Evolutionary conservation across 2,888 invertebrate genomes (phyloP), one percentile per base, ranked within the genome.

Genomic region (Spicauda simplicius): DNA sequence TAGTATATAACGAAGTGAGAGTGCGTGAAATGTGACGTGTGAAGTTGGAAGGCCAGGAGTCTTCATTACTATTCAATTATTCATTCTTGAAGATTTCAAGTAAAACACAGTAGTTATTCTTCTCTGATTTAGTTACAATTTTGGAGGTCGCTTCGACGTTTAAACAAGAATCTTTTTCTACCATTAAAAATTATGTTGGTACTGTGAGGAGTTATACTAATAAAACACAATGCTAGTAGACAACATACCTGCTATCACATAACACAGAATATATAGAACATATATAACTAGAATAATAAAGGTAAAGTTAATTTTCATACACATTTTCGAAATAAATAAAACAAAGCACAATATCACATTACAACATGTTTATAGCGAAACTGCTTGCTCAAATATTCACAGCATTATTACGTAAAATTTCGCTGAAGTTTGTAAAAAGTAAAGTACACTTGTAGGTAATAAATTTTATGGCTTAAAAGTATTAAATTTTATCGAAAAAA

Each of bases 221-320:
- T 25, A 2, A 25, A 25, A 25, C 25, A 25, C 25, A 25, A 4
- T 25, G 25, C 2, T 5, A 25, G 5, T 4, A 4, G 5, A 25
- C 25, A 4, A 53, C 37, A 53, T 18, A 63, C 62, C 62, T 41
- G 45, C 45, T 5, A 45, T 30, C 2, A 55, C 5, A 7, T 14
- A 63, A 45, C 18, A 12, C 14, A 63, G 11, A 63, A 30, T 14
- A 30, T 30, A 55, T 41, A 63, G 11, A 63, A 30, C 12, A 30
- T 30, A 55, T 41, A 12, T 33, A 37, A 57, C 16, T 33, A 33
- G 8, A 33, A 8, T 33, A n/a, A 19, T 7, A 10, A 41, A n/a
- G 5, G 7, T 55, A 25, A 55, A 16, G 33, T 20, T 33, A 16
- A 5, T 41, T 8, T 20, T 54, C n/a, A 54, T 54, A 14, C 12